Conservation (phyloP, 2,797 vertebrate species). For the Cynopterus sphinx region DNA sequence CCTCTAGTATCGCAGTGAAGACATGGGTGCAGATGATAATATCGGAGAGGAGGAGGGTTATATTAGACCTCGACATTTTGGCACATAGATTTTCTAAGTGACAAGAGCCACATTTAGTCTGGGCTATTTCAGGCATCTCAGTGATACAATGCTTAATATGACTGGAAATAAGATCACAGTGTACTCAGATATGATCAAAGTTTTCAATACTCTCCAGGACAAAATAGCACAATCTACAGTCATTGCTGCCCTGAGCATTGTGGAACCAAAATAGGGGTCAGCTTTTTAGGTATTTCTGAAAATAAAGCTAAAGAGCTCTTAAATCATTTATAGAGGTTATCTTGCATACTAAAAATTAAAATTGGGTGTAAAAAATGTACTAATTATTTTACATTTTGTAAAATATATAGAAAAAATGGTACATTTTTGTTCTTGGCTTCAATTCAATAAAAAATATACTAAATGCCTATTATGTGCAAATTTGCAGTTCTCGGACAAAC, state of each 20-base stretch:
- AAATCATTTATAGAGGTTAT: background rate
- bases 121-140: background rate
- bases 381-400: constrained; percentile 24
- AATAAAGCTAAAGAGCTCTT: background rate
- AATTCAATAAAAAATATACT: background rate
- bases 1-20: background rate
- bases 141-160: background rate
- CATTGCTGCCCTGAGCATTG: background rate
- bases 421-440: background rate
- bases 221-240: background rate
- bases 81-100: background rate
- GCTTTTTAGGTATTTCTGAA: background rate
- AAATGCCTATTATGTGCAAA: background rate
- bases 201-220: background rate
- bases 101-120: background rate
- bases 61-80: background rate
- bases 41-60: background rate
- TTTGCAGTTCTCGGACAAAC: background rate
- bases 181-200: background rate
- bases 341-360: background rate
- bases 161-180: background rate
- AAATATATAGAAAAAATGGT: background rate
- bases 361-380: background rate
- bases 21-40: background rate
- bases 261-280: background rate